Evolutionary conservation across 2,113 vertebrate species (phyloP).

Genomic region (Oostethus manadensis): DNA sequence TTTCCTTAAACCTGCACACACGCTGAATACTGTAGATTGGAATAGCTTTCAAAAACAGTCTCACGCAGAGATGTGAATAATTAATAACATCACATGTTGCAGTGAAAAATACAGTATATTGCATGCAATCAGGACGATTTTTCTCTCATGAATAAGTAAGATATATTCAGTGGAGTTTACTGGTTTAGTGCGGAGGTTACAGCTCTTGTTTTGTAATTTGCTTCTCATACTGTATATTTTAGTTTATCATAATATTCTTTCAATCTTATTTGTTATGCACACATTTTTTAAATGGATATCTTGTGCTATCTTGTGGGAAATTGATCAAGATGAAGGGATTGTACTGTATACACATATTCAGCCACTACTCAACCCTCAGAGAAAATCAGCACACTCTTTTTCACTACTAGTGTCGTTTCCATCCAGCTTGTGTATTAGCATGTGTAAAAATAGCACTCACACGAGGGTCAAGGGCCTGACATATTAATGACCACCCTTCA

Average conservation of each 20-base stretch:
- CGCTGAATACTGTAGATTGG: constrained; percentile 3
- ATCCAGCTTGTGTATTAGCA: constrained; percentile 30
- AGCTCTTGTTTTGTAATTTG: no score
- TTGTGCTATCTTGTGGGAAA: no score
- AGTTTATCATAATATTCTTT: no score
- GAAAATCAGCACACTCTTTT: constrained; percentile 27
- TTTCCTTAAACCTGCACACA: no score
- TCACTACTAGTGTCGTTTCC: constrained; percentile 23
- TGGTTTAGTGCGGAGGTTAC: no score
- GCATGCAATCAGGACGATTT: no score
- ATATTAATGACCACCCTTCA: constrained; percentile 54
- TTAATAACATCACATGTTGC: constrained; percentile 18
- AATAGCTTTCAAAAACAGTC: constrained; percentile 1
- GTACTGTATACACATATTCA: neutral
- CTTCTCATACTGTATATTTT: no score
- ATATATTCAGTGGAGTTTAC: no score
- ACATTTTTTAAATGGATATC: no score
- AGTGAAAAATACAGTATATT: neutral
- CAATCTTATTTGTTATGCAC: no score
- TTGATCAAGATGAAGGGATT: no score
- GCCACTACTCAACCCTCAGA: constrained; percentile 4
- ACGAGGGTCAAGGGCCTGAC: constrained; percentile 30
- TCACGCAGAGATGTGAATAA: constrained; percentile 15
- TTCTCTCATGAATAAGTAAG: no score
- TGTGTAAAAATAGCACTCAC: constrained; percentile 49